Conservation (phyloP, 2,888 invertebrate species). For the Deroplatys truncata region DNA sequence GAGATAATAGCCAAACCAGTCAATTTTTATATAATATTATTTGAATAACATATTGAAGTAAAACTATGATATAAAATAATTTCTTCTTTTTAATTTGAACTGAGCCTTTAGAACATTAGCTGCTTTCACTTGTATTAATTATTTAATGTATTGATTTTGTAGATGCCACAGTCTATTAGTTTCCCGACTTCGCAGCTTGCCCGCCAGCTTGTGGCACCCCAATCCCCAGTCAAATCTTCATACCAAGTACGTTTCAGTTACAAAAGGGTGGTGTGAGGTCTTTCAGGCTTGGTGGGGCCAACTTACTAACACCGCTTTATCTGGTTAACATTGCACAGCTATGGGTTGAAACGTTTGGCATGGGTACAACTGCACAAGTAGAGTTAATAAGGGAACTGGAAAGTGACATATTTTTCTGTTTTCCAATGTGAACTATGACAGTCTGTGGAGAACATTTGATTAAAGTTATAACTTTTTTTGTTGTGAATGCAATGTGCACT, state of each 20-base stretch:
- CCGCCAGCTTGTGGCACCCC: constrained; percentile 57
- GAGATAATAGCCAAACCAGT: no score
- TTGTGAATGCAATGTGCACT: no score
- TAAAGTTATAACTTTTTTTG: no score
- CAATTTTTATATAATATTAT: neutral
- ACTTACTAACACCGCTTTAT: neutral
- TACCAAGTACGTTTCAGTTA: constrained; percentile 33
- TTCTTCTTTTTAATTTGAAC: neutral
- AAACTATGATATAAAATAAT: neutral
- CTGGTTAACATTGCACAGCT: neutral
- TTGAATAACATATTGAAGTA: neutral
- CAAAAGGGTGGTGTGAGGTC: neutral
- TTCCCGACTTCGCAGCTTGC: constrained; percentile 56
- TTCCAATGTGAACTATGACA: no score
- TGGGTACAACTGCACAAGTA: neutral
- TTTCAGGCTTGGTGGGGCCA: neutral
- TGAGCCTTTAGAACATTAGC: neutral
- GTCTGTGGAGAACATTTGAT: no score
- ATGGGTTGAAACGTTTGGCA: neutral
- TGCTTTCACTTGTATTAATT: neutral
- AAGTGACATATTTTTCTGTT: no score
- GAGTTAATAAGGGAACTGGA: no score
- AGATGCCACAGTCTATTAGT: constrained; percentile 32
- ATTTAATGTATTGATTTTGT: constrained; percentile 31
- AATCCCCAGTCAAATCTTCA: constrained; percentile 28